Evolutionary conservation across 92 coral and sea anemone species (phyloP), one percentile per base, ranked within the genome.

Genomic region (Parazoanthus atlanticus): DNA sequence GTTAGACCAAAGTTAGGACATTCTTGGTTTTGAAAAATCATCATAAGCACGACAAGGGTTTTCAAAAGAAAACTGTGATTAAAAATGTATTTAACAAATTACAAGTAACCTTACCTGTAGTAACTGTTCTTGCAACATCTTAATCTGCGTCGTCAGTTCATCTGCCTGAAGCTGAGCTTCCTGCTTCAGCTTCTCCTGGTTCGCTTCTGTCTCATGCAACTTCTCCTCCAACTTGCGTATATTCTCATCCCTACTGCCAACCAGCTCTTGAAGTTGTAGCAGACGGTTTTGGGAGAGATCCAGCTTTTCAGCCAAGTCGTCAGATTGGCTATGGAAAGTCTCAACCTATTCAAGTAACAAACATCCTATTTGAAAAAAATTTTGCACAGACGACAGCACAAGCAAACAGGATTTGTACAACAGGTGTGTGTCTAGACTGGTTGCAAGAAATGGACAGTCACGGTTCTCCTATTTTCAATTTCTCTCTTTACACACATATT

Each of bases 71-170:
- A 52, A 67, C 74, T 2, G 32, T 67, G 31, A 7, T n/a, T 25
- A n/a, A n/a, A 67, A 67, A 67, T 67, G 31, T 29, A 67, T 8
- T 67, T n/a, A 29, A 67, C 3, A 8, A n/a, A 25, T 26, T 8
- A n/a, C 3, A 7, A 67, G 31, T 67, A 13, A 52, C 19, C 92
- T 46, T 29, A 95, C 99, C 93, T 97, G 93, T 21, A 92, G 36
- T 74, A 97, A 88, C 70, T 95, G 96, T 56, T 88, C 94, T 76
- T 93, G 97, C 74, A 97, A 80, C 71, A 91, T 88, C 83, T 90
- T 94, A 30, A 97, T 89, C 88, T 94, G 95, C 41, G 87, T 95
- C 61, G 95, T 75, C 84, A 97, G 85, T 83, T 95, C 99, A 46
- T 94, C 94, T 16, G 98, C 91, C 86, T 97, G 96, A 64, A 77